phyloP scores from a whole-genome alignment of 2,113 vertebrate genomes.

The Ochotona curzoniae region DNA sequence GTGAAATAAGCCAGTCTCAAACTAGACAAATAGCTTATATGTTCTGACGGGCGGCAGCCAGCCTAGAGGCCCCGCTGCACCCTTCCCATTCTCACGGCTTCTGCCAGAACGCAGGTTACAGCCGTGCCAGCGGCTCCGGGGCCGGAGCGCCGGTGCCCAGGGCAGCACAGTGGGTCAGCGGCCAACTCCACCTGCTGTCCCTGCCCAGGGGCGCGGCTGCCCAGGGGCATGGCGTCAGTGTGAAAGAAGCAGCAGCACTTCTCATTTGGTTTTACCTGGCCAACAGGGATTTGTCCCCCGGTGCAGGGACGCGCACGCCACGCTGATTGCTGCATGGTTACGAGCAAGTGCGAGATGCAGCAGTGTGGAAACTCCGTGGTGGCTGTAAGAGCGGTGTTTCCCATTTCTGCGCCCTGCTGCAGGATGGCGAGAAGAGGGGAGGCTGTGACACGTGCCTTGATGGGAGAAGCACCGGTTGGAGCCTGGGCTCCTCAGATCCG shows the following conservation, averaged over 20 bases:
- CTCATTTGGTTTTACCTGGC: neutral
- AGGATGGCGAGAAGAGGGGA: neutral
- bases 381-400: neutral
- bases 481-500: neutral
- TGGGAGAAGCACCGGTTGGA: neutral
- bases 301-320: neutral
- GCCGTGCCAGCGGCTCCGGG: neutral
- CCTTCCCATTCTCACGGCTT: neutral
- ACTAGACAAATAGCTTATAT: too few relatives aligned
- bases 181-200: neutral
- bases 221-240: neutral
- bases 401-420: neutral
- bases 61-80: neutral
- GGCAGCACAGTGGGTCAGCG: neutral
- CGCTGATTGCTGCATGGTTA: neutral
- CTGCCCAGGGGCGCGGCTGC: neutral
- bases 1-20: too few relatives aligned
- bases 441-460: neutral
- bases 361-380: neutral
- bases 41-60: too few relatives aligned
- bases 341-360: neutral
- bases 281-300: neutral
- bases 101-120: slow-evolving; percentile 22
- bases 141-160: neutral
- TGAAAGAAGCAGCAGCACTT: neutral